These are phyloP conservation scores for Pangasius mekongensis DNA, from an alignment of 2,797 vertebrate genomes.

Conservation along the genomic window DNA sequence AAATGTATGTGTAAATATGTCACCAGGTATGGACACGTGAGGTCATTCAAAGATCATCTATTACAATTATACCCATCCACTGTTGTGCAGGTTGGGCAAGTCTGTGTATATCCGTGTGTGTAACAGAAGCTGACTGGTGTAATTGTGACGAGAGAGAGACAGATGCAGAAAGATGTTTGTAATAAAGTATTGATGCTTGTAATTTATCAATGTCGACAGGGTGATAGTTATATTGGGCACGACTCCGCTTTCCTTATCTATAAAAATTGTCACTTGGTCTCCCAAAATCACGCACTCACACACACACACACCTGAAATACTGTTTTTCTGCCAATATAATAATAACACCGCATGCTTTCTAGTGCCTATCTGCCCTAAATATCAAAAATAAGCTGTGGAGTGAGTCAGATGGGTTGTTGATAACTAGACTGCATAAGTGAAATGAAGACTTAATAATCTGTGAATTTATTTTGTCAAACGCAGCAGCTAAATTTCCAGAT, in stretches of 20 bases:
- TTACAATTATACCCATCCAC: neutral
- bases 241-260: neutral
- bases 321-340: neutral
- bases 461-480: neutral
- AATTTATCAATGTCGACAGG: conserved; percentile 8
- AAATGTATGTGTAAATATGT: neutral
- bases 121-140: neutral
- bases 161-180: neutral
- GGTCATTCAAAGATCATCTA: neutral
- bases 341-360: neutral
- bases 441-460: neutral
- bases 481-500: neutral
- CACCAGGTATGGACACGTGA: neutral
- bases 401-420: neutral
- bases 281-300: neutral
- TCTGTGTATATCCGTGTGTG: neutral
- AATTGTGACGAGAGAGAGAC: neutral
- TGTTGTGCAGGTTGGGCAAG: neutral
- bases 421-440: neutral
- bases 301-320: neutral
- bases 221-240: neutral
- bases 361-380: neutral
- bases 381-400: neutral
- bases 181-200: conserved; percentile 1
- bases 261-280: neutral